Conservation (phyloP, 2,888 invertebrate genomes). For the Calephelis perditalis region DNA sequence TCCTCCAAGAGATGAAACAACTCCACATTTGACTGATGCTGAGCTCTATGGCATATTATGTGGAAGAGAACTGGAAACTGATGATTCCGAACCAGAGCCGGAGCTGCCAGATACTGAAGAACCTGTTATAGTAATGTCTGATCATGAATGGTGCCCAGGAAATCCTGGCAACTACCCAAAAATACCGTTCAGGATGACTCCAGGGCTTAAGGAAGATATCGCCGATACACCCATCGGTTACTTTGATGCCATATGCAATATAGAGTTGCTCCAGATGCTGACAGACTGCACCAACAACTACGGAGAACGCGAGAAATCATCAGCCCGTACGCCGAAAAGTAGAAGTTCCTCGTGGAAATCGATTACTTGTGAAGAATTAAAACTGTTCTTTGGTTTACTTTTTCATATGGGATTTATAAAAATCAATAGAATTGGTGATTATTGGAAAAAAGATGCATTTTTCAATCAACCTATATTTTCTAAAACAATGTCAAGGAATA, state of each 20-base stretch:
- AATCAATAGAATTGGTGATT: background rate
- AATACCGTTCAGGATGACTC: slow-evolving; percentile 21
- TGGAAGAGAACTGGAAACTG: too few species aligned
- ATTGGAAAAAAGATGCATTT: slow-evolving; percentile 1
- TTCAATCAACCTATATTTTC: background rate
- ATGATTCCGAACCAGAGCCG: slow-evolving; percentile 13
- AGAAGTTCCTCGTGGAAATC: background rate
- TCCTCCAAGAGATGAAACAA: too few species aligned
- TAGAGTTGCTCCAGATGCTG: slow-evolving; percentile 22
- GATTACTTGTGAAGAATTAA: background rate
- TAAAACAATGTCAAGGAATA: background rate
- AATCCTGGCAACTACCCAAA: slow-evolving; percentile 19
- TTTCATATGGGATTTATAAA: too few species aligned
- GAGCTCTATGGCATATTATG: too few species aligned
- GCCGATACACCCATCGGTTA: slow-evolving; percentile 26
- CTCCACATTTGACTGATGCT: too few species aligned
- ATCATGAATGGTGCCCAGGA: slow-evolving; percentile 22
- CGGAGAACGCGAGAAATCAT: slow-evolving; percentile 8
- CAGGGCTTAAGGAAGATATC: slow-evolving; percentile 27
- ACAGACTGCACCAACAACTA: slow-evolving; percentile 17
- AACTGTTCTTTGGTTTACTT: too few species aligned
- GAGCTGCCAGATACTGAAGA: slow-evolving; percentile 17
- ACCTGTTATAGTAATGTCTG: slow-evolving; percentile 12
- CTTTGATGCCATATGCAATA: slow-evolving; percentile 26
- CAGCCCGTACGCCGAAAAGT: slow-evolving; percentile 9